A percentile compares a stretch with the other conserved stretches of the same genome.
Conservation (phyloP, 2,797 vertebrate species). For the Enteromius afrohamiltoni region DNA sequence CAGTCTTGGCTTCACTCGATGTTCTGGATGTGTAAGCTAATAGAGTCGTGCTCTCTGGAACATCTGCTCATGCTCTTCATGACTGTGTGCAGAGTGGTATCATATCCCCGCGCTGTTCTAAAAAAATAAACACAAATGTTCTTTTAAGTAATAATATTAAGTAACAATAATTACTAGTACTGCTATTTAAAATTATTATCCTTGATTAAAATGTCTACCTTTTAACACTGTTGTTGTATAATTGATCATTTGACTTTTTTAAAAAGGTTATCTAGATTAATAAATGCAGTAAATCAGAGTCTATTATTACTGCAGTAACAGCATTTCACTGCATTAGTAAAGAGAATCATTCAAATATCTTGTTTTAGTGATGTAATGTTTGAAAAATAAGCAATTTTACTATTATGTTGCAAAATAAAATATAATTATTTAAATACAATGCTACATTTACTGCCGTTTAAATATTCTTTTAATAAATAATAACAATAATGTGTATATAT, state of each 20-base stretch:
- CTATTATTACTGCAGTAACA: too few species aligned
- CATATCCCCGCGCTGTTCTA: not conserved
- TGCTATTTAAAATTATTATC: not conserved
- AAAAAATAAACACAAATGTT: not conserved
- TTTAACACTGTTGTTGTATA: not conserved
- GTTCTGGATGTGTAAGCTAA: not conserved
- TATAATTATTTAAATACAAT: not conserved
- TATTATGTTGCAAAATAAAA: not conserved
- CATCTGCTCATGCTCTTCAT: not conserved
- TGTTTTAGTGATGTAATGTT: not conserved
- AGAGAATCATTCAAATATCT: not conserved
- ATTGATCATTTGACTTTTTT: not conserved
- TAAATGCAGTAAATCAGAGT: too few species aligned
- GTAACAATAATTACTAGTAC: too few species aligned
- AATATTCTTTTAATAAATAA: not conserved
- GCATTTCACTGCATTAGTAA: not conserved
- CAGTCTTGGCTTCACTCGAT: not conserved
- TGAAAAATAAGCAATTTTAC: not conserved
- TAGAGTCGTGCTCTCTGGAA: not conserved
- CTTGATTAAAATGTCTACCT: not conserved
- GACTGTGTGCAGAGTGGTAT: not conserved
- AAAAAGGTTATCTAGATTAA: not conserved
- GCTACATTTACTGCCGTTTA: not conserved
- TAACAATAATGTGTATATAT: not conserved
- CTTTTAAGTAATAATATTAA: too few species aligned